Base-by-base conservation (phyloP, 2,888 invertebrate species). In the Phyllotreta cruciferae region DNA sequence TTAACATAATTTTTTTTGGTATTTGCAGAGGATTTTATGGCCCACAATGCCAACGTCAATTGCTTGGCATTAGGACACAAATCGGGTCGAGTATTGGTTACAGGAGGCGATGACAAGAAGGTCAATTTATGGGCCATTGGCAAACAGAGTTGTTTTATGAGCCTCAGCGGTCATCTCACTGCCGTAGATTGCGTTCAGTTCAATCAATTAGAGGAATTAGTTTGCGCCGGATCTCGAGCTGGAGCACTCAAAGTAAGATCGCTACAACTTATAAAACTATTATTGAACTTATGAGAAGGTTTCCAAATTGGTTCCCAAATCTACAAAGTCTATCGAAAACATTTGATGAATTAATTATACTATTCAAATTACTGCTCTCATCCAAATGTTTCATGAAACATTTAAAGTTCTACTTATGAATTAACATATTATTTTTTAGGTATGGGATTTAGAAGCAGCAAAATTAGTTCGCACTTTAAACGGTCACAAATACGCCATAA, bases 81-180 rank as follows among this genome's bases (percentile, higher is more conserved):
- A 80, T 94, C 94, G 56, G 94, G 94, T 70, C 88, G 93, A 77
- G 94, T 96, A 56, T 86, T 96, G 80, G 95, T 93, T 42, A 95
- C 95, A 65, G 98, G 98, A 61, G 97, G 98, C 65, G 96, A 96
- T 80, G 98, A 98, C 83, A 93, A 94, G 80, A 96, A 96, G 83
- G 96, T 98, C 56, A 98, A 98, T 82, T 83, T 98, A 71, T 98
- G 97, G 97, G 95, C 96, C 9, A 92, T 97, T 69, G 97, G 96
- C 41, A 93, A 96, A 78, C 91, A 93, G 75, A 94, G 93, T 81
- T 96, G 96, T 83, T 92, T 98, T 77, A 93, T 98, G 96, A 94
- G 94, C 79, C 84, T 98, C 70, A 92, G 93, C 80, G 98, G 96
- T 0, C 97, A 98, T 80, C 93, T 93, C 70, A 94, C 96, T 55